Percentiles rank a stretch among this genome's conserved stretches.
Evolutionary conservation across 2,888 invertebrate genomes (phyloP).

Genomic region (Catocala nupta): DNA sequence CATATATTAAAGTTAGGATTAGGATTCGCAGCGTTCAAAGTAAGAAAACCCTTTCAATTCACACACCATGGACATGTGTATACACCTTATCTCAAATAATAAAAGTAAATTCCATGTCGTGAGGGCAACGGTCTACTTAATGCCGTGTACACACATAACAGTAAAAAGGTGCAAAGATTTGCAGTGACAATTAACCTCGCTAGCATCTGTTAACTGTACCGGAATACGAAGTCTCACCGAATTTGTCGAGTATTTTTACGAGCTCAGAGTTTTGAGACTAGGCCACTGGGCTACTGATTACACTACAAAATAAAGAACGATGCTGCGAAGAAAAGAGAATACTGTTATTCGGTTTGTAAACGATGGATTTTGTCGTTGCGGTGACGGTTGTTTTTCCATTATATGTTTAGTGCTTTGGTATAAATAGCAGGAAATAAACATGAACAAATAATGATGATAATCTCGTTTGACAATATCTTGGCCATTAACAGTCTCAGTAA

Average conservation of each 20-base stretch:
- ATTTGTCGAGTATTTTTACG: constrained; percentile 10
- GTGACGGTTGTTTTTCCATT: too few relatives aligned
- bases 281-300: constrained; percentile 8
- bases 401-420: too few relatives aligned
- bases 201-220: constrained; percentile 21
- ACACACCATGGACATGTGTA: too few relatives aligned
- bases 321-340: not conserved
- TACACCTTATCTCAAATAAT: not conserved
- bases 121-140: constrained; percentile 20
- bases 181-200: constrained; percentile 23
- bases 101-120: constrained; percentile 10
- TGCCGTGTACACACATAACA: constrained; percentile 11
- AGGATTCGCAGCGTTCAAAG: too few relatives aligned
- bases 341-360: not conserved
- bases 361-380: not conserved
- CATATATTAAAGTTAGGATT: too few relatives aligned
- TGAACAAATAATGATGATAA: too few relatives aligned
- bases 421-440: too few relatives aligned
- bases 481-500: too few relatives aligned
- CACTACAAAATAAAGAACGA: constrained; percentile 3
- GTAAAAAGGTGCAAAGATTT: constrained; percentile 27
- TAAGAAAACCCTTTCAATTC: too few relatives aligned
- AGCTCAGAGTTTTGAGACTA: constrained; percentile 4
- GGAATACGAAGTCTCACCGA: constrained; percentile 10
- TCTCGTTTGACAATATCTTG: too few relatives aligned